Conservation (phyloP, 2,113 vertebrate genomes). For the Diadophis punctatus region DNA sequence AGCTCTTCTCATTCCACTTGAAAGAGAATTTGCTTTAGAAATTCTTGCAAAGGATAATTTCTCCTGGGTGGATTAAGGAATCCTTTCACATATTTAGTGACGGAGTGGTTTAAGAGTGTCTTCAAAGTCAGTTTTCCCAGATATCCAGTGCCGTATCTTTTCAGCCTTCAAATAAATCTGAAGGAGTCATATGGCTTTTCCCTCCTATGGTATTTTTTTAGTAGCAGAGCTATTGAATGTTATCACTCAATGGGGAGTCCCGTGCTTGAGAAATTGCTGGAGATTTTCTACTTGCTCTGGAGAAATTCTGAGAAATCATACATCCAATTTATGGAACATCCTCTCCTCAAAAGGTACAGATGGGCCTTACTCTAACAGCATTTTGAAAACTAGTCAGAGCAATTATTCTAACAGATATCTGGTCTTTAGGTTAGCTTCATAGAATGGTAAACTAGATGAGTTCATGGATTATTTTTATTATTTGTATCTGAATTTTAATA, state of each 20-base stretch:
- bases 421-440: not conserved
- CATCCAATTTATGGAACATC: not conserved
- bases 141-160: not conserved
- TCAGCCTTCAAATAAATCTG: not conserved
- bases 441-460: not conserved
- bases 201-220: not conserved
- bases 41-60: not conserved
- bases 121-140: not conserved
- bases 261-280: not conserved
- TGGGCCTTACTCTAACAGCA: not conserved
- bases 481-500: not conserved
- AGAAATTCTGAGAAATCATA: not conserved
- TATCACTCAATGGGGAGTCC: not conserved
- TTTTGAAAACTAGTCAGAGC: not conserved
- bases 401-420: not conserved
- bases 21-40: not conserved
- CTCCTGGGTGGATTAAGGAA: not conserved
- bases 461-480: not conserved
- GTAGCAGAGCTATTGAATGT: not conserved
- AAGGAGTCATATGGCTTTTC: not conserved
- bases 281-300: not conserved
- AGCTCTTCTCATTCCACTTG: not conserved
- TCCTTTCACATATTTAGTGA: not conserved
- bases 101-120: not conserved
- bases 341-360: not conserved